These are phyloP conservation scores for Drosophila birchii DNA, from an alignment of 2,888 invertebrate genomes.

Conservation along the genomic window DNA sequence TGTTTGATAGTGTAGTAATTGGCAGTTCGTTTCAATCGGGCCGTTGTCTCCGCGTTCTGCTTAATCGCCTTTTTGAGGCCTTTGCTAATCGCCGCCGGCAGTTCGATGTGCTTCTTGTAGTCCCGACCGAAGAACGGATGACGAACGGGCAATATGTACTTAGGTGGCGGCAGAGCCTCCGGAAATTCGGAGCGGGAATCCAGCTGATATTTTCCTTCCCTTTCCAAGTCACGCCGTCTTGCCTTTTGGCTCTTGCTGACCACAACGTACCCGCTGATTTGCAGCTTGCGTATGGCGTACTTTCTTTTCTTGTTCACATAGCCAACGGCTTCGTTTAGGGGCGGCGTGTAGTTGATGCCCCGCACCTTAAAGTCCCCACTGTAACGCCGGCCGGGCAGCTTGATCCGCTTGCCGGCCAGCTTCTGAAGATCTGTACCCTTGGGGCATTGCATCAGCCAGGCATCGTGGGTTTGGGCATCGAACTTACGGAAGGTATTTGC, in stretches of 20 bases:
- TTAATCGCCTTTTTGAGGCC: conserved; percentile 38
- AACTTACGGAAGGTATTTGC: conserved; percentile 37
- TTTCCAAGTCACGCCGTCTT: neutral
- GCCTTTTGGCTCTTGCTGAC: conserved; percentile 55
- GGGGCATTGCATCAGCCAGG: conserved; percentile 67
- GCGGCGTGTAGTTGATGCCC: conserved; percentile 19
- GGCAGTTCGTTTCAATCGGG: neutral
- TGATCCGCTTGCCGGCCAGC: conserved; percentile 48
- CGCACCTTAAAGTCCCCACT: conserved; percentile 54
- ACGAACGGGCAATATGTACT: conserved; percentile 7
- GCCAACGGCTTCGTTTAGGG: conserved; percentile 43
- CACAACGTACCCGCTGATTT: conserved; percentile 46
- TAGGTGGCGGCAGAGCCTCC: neutral
- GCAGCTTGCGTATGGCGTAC: conserved; percentile 38
- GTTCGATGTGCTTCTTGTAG: conserved; percentile 31
- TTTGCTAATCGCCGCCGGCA: conserved; percentile 6
- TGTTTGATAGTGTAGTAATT: conserved; percentile 63
- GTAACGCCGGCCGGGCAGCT: conserved; percentile 61
- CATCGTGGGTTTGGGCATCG: conserved; percentile 52
- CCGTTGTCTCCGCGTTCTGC: neutral
- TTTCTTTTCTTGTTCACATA: conserved; percentile 53
- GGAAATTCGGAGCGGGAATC: conserved; percentile 1
- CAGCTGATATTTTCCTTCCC: neutral
- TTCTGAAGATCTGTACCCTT: conserved; percentile 35
- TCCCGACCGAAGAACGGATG: conserved; percentile 42